Base-by-base conservation (phyloP, 1,140 invertebrate species). In the Hylaeus anthracinus region DNA sequence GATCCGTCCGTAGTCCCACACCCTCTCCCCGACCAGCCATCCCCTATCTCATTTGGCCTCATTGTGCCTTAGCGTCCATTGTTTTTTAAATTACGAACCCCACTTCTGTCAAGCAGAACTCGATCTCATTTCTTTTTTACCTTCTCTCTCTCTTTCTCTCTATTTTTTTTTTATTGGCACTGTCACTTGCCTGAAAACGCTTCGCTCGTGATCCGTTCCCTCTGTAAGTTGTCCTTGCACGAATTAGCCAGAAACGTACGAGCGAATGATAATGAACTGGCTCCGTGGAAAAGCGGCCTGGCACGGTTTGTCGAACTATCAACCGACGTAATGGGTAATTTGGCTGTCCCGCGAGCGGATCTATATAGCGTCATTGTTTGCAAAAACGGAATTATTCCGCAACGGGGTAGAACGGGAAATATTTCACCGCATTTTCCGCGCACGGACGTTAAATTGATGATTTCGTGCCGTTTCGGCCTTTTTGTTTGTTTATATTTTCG, bases 1-100 rank as follows among this genome's bases (percentile, higher is more conserved):
- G 26, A 80, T 81, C 78, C 86, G 61, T 78, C 74, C 79, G 74
- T 82, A 72, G 70, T 66, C 64, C 79, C 83, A 85, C 84, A 83
- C 85, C 86, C 87, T 86, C 88, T 87, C 82, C 86, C 87, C 89
- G 82, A 87, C 88, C 86, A 89, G 88, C 85, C 89, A 89, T 90
- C 90, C 91, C 91, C 92, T 91, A 92, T 93, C 92, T 93, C 92
- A 93, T 93, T 93, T 93, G 88, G 91, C 91, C 92, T 93, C 92
- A 93, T 93, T 93, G 92, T 93, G 86, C 90, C 89, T 90, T 90
- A 90, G 85, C 88, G 85, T 89, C 92, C 89, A 93, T 93, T 93
- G 92, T 93, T 93, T 93, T 92, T 93, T 92, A 92, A 93, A 93
- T 93, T 93, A 93, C 92, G 89, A 90, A 91, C 89, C 89, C 90